These are phyloP conservation scores for Spinibarbus caldwelli DNA, from an alignment of 2,797 vertebrate genomes.

Conservation along the genomic window DNA sequence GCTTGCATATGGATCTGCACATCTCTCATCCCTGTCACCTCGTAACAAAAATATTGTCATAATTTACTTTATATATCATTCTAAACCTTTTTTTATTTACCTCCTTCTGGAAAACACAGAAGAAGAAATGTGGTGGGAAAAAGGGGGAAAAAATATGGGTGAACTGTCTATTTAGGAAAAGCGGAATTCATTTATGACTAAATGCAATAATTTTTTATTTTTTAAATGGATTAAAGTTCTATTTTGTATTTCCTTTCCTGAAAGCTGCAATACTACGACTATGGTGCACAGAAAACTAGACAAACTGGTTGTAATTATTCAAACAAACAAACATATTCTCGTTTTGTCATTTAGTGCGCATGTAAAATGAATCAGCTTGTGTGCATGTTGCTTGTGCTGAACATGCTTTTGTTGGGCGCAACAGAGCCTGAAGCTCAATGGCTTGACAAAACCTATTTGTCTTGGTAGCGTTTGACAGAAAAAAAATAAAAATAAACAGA, in stretches of 20 bases:
- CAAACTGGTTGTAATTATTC: neutral
- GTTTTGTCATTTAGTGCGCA: neutral
- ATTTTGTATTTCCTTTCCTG: neutral
- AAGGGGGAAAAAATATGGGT: no score
- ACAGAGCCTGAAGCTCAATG: neutral
- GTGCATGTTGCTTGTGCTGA: neutral
- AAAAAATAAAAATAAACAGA: conserved; percentile 16
- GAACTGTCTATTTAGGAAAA: neutral
- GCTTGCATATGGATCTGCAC: no score
- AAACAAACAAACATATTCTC: neutral
- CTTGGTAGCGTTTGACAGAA: conserved; percentile 1
- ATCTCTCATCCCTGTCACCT: no score
- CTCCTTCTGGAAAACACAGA: no score
- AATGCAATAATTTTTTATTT: neutral
- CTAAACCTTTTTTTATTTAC: no score
- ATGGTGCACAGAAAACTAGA: conserved; percentile 7
- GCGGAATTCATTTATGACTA: neutral
- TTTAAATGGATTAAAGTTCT: neutral
- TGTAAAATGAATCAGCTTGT: neutral
- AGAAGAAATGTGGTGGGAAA: no score
- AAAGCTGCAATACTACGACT: neutral
- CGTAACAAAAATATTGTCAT: no score
- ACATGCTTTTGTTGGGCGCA: neutral
- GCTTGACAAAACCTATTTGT: conserved; percentile 34
- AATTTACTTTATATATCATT: no score